Percentiles rank a stretch among this genome's conserved stretches.
phyloP scores from a whole-genome alignment of 1,140 invertebrate genomes.

The Euwallacea similis region DNA sequence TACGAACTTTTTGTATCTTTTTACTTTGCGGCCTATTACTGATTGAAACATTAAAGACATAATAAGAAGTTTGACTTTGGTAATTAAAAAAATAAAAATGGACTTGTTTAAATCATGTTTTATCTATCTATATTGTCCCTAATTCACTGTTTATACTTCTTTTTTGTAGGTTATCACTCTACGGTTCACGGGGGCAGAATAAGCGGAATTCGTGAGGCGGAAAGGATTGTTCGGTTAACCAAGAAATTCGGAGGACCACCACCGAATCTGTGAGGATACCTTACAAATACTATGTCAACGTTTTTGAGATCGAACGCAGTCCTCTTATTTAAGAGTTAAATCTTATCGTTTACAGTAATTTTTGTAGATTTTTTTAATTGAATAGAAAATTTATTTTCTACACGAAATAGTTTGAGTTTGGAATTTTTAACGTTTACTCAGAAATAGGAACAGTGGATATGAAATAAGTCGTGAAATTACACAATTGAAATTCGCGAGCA shows the following conservation, averaged over 20 bases:
- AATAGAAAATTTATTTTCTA: too few species aligned
- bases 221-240: slow-evolving; percentile 68
- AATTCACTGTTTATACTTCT: background rate
- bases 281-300: background rate
- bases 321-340: slow-evolving; percentile 8
- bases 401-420: too few species aligned
- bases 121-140: background rate
- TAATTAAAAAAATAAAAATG: too few species aligned
- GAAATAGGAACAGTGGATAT: too few species aligned
- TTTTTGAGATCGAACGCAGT: background rate
- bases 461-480: too few species aligned
- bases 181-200: slow-evolving; percentile 81
- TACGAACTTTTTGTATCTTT: too few species aligned
- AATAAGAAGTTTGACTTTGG: background rate
- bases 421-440: too few species aligned
- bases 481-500: too few species aligned
- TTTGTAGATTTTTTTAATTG: background rate
- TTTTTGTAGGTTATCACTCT: slow-evolving; percentile 60
- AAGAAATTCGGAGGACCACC: slow-evolving; percentile 64
- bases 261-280: slow-evolving; percentile 40
- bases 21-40: too few species aligned
- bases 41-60: too few species aligned
- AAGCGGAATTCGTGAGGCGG: slow-evolving; percentile 79
- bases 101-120: background rate
- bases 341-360: background rate